Percentiles rank a stretch among this genome's conserved stretches.
phyloP scores from a whole-genome alignment of 2,888 invertebrate genomes.

The Dasysyrphus tricinctus region DNA sequence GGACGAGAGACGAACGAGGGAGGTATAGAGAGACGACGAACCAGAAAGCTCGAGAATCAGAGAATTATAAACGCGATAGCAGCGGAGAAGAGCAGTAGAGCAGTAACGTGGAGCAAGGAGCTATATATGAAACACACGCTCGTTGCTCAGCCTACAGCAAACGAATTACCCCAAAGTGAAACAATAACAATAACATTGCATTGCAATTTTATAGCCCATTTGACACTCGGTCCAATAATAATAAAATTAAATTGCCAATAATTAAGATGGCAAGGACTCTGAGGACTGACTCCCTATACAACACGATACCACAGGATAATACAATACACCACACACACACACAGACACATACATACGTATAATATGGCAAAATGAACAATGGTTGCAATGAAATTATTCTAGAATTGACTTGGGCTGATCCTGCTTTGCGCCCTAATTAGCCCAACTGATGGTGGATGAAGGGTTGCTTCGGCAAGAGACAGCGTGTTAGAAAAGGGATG shows the following conservation, averaged over 20 bases:
- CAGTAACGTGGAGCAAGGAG: constrained; percentile 2
- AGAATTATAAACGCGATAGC: constrained; percentile 15
- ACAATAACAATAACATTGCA: constrained; percentile 75
- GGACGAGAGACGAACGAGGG: not conserved
- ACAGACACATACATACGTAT: constrained; percentile 1
- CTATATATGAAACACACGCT: constrained; percentile 5
- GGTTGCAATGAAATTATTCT: constrained; percentile 66
- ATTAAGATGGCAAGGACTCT: constrained; percentile 74
- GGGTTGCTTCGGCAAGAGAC: not conserved
- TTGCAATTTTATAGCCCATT: constrained; percentile 76
- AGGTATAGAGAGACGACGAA: not conserved
- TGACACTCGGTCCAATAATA: constrained; percentile 76
- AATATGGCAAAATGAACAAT: constrained; percentile 30
- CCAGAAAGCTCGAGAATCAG: constrained; percentile 27
- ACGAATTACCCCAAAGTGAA: constrained; percentile 66
- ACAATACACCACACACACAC: constrained; percentile 13
- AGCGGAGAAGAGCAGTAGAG: not conserved
- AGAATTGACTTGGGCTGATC: constrained; percentile 66
- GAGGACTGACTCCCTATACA: constrained; percentile 22
- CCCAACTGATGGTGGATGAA: constrained; percentile 44
- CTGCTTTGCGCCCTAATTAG: constrained; percentile 73
- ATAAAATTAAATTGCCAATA: constrained; percentile 75
- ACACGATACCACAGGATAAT: constrained; percentile 45
- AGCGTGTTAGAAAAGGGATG: constrained; percentile 17
- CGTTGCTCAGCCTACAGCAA: constrained; percentile 16